Evolutionary conservation across 2,888 invertebrate genomes (phyloP).

Genomic region (Miltochrista miniata): DNA sequence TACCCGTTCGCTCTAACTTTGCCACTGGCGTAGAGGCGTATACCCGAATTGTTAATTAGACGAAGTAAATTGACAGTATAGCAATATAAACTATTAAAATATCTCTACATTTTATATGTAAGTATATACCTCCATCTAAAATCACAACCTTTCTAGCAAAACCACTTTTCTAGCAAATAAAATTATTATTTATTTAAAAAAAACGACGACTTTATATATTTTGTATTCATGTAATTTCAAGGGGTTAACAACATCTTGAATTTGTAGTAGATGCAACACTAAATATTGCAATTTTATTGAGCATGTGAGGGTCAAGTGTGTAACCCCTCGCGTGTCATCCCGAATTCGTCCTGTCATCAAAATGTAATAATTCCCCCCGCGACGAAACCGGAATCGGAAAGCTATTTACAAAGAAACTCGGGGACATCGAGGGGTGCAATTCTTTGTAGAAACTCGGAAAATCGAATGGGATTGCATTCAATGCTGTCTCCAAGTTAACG

Average conservation of each 20-base stretch:
- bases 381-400: slow-evolving; percentile 55
- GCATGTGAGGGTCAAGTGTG: slow-evolving; percentile 55
- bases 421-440: slow-evolving; percentile 51
- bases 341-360: slow-evolving; percentile 79
- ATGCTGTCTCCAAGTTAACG: slow-evolving; percentile 30
- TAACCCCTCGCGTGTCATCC: slow-evolving; percentile 59
- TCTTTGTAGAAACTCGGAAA: slow-evolving; percentile 57
- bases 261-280: slow-evolving; percentile 13
- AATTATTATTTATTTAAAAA: no score
- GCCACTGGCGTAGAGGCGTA: no score
- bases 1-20: no score
- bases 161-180: no score
- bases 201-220: no score
- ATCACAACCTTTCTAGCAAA: no score
- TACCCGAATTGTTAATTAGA: no score
- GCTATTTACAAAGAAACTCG: slow-evolving; percentile 72
- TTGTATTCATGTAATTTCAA: neutral
- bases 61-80: no score
- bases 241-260: slow-evolving; percentile 26
- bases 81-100: no score
- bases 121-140: no score
- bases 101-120: no score
- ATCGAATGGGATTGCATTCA: slow-evolving; percentile 51
- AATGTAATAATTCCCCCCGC: slow-evolving; percentile 76
- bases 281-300: slow-evolving; percentile 33